Evolutionary conservation across 2,888 invertebrate genomes (phyloP).

Genomic region (Mythimna lalbum): DNA sequence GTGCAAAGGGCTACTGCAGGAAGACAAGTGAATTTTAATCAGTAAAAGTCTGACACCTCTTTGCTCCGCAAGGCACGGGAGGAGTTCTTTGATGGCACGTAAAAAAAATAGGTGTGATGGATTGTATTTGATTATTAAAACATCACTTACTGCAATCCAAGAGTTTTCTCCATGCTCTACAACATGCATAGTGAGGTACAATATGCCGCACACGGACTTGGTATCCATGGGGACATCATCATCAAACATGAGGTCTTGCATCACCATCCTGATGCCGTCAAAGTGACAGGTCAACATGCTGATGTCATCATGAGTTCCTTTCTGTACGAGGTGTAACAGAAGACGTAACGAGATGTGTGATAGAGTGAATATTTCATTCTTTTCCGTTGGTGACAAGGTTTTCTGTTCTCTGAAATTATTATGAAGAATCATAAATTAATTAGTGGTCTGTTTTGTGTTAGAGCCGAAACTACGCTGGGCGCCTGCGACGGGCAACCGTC

Average conservation of each 20-base stretch:
- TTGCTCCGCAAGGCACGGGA: too few species aligned
- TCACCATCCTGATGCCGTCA: conserved; percentile 61
- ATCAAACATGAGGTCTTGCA: conserved; percentile 80
- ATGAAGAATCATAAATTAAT: background rate
- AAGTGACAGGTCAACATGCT: conserved; percentile 65
- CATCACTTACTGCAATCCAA: conserved; percentile 78
- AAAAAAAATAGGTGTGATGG: too few species aligned
- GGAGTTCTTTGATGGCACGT: too few species aligned
- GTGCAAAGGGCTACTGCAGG: too few species aligned
- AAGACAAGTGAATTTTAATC: too few species aligned
- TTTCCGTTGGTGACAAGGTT: conserved; percentile 78
- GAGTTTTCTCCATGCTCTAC: conserved; percentile 74
- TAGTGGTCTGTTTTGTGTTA: background rate
- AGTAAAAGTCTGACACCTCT: too few species aligned
- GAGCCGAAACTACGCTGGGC: too few species aligned
- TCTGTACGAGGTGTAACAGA: conserved; percentile 78
- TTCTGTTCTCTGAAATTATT: conserved; percentile 68
- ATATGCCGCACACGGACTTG: conserved; percentile 91
- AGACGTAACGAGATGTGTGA: conserved; percentile 76
- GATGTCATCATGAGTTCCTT: conserved; percentile 62
- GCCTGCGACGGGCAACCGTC: too few species aligned
- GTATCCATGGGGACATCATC: conserved; percentile 92
- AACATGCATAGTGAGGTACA: conserved; percentile 87
- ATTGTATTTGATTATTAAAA: background rate
- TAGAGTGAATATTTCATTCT: conserved; percentile 80